Base-by-base conservation (phyloP, 2,113 vertebrate species). In the Coracopsis vasa region DNA sequence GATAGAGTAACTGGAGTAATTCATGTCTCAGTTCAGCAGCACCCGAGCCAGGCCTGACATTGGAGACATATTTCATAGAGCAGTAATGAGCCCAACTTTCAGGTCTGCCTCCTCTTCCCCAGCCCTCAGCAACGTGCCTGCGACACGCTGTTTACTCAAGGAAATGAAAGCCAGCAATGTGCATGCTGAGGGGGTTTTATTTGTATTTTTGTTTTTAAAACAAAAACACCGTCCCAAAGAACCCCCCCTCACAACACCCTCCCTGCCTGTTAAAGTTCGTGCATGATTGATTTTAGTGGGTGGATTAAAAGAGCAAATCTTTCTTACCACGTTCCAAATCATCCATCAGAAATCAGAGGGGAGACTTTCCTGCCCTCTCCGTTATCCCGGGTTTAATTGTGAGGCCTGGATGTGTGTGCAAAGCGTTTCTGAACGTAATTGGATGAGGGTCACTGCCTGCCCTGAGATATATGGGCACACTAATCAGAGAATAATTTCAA, bases 131-230 rank as follows among this genome's bases (percentile, higher is more conserved):
- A 65, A 24, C 41, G 24, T 17, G 65, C 45, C 86, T 77, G 74
- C 33, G 6, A 58, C 90, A 33, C 27, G 9, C 80, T 95, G 92
- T 95, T 97, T 91, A 66, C 95, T 45, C 86, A 94, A 94, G 97
- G 94, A 97, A 97, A 97, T 97, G 77, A 96, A 96, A 96, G 91
- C 94, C 96, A 95, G 95, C 85, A 74, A 91, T 6, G 13, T 74
- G 82, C 84, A 18, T 7, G 72, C 69, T 71, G 45, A 39, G 80
- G 27, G 21, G 72, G 90, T 47, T 58, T 92, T 47, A 80, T 95
- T 95, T 87, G 62, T 24, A 10, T 67, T 72, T 54, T 64, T 19
- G 6, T 16, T 9, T 16, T 66, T 44, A 51, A 82, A 75, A 53
- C 39, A 6, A 28, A 27, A 45, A 37, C 33, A 15, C 21, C 3